phyloP scores from a whole-genome alignment of 2,888 invertebrate species.

The Galeopsomyia nigrocyanea region DNA sequence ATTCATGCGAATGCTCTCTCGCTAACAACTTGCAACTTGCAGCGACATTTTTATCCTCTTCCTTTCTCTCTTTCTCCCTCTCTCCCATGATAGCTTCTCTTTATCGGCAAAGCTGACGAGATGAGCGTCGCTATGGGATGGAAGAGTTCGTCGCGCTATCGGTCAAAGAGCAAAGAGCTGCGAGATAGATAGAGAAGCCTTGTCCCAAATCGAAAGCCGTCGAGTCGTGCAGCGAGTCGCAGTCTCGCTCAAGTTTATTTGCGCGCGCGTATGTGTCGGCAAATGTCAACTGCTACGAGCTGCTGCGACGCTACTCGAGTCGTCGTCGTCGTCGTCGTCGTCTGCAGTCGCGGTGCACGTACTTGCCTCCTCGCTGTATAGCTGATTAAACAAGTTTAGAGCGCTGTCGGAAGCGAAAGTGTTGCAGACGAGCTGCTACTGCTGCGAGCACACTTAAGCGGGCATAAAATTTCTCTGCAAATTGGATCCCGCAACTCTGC shows the following conservation, averaged over 20 bases:
- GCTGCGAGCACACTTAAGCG: too few species aligned
- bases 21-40: too few species aligned
- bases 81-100: too few species aligned
- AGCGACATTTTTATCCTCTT: too few species aligned
- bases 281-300: slow-evolving; percentile 20
- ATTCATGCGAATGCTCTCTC: slow-evolving; percentile 13
- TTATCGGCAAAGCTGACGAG: too few species aligned
- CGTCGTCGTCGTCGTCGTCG: too few species aligned
- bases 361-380: background rate
- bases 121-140: too few species aligned
- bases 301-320: background rate
- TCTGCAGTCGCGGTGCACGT: background rate
- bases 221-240: slow-evolving; percentile 40
- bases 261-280: slow-evolving; percentile 12
- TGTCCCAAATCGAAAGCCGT: slow-evolving; percentile 44
- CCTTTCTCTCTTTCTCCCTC: too few species aligned
- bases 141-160: background rate
- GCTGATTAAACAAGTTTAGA: slow-evolving; percentile 30
- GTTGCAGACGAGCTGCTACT: too few species aligned
- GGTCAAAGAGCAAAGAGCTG: background rate
- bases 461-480: too few species aligned
- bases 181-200: too few species aligned
- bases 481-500: too few species aligned
- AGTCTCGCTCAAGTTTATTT: slow-evolving; percentile 30
- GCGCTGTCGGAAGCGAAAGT: background rate